These are phyloP conservation scores for Neoitamus cyanurus DNA, from an alignment of 2,888 invertebrate genomes.

Conservation along the genomic window DNA sequence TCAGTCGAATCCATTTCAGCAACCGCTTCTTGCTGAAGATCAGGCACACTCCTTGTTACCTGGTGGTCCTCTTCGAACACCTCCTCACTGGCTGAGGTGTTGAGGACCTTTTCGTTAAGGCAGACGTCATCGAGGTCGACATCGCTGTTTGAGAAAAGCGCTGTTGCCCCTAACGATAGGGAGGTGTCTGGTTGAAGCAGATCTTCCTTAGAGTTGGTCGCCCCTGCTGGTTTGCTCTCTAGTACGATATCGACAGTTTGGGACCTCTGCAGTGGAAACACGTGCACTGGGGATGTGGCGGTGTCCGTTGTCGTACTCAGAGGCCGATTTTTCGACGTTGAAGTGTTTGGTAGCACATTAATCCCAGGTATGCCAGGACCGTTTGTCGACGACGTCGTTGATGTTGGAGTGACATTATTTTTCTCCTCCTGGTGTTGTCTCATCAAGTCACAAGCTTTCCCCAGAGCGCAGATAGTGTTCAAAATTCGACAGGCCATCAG, in stretches of 20 bases:
- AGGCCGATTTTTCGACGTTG: neutral
- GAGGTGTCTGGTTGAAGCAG: slow-evolving; percentile 51
- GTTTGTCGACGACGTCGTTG: slow-evolving; percentile 46
- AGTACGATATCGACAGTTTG: slow-evolving; percentile 56
- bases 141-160: slow-evolving; percentile 88
- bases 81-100: slow-evolving; percentile 62
- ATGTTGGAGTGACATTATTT: slow-evolving; percentile 59
- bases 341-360: neutral
- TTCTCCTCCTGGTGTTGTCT: slow-evolving; percentile 73
- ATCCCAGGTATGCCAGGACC: slow-evolving; percentile 53
- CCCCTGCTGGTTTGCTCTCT: neutral
- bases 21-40: slow-evolving; percentile 57
- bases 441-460: slow-evolving; percentile 90
- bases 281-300: slow-evolving; percentile 54
- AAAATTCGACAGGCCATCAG: slow-evolving; percentile 81
- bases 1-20: slow-evolving; percentile 12
- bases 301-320: slow-evolving; percentile 53
- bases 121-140: slow-evolving; percentile 85
- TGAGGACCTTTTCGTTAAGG: slow-evolving; percentile 78
- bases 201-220: neutral
- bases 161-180: slow-evolving; percentile 74
- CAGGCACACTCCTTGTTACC: slow-evolving; percentile 64
- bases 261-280: slow-evolving; percentile 55
- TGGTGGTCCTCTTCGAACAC: slow-evolving; percentile 62
- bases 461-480: slow-evolving; percentile 89